phyloP scores from a whole-genome alignment of 1,140 invertebrate genomes.

The Riptortus pedestris region DNA sequence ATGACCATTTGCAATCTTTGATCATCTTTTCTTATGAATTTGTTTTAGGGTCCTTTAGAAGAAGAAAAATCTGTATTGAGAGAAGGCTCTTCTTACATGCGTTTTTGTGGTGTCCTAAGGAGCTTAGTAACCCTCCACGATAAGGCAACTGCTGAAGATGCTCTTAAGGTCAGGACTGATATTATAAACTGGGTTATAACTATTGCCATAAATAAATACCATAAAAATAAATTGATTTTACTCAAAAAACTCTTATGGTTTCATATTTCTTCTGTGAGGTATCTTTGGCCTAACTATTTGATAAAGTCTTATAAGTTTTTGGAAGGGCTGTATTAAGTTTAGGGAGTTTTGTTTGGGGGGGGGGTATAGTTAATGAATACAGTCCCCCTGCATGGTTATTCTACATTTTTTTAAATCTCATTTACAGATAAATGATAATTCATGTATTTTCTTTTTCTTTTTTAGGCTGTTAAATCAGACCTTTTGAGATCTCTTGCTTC shows the following conservation, averaged over 20 bases:
- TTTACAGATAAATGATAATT: too few species aligned
- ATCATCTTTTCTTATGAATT: too few species aligned
- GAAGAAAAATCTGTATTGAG: not conserved
- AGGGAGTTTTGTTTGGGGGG: too few species aligned
- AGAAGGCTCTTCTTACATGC: not conserved
- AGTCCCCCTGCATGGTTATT: too few species aligned
- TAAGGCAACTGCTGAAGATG: slow-evolving; percentile 11
- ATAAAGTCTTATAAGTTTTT: too few species aligned
- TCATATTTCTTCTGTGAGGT: not conserved
- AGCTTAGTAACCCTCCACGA: not conserved
- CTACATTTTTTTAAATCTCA: too few species aligned
- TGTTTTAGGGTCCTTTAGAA: too few species aligned
- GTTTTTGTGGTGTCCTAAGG: not conserved
- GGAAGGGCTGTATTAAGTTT: too few species aligned
- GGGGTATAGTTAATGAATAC: too few species aligned
- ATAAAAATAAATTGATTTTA: not conserved
- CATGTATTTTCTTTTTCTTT: not conserved
- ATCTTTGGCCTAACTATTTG: not conserved
- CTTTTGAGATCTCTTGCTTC: not conserved
- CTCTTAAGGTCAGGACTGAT: not conserved
- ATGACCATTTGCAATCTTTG: too few species aligned
- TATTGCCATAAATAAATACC: not conserved
- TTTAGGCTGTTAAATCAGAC: slow-evolving; percentile 2
- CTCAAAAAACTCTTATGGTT: not conserved
- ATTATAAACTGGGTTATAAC: not conserved